Conservation (phyloP, 2,888 invertebrate genomes). For the Brachyptera risi region DNA sequence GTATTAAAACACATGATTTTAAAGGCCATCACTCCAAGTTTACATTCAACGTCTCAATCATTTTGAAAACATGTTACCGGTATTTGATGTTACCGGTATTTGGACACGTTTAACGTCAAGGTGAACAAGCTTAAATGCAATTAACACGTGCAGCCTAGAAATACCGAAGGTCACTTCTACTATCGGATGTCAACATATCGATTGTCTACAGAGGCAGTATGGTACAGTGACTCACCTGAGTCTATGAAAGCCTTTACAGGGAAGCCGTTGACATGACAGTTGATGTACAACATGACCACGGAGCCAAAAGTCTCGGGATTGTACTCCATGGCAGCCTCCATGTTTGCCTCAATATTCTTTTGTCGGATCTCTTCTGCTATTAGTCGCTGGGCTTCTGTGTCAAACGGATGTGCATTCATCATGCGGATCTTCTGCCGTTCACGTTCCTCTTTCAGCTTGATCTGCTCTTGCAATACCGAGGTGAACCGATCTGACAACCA, state of each 20-base stretch:
- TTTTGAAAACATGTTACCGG: no score
- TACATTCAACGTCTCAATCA: no score
- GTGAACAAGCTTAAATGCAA: no score
- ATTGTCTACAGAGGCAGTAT: no score
- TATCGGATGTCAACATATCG: no score
- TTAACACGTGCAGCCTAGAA: no score
- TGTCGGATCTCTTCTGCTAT: constrained; percentile 95
- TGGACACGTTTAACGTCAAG: no score
- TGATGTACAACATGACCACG: constrained; percentile 95
- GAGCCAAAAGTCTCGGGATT: constrained; percentile 98
- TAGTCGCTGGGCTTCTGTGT: constrained; percentile 88
- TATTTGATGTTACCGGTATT: no score
- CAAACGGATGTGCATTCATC: constrained; percentile 92
- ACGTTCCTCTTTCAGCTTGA: constrained; percentile 73
- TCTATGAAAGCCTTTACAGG: constrained; percentile 98
- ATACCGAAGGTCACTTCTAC: no score
- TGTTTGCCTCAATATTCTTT: constrained; percentile 95
- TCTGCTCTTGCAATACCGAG: constrained; percentile 74
- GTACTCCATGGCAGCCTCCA: constrained; percentile 98
- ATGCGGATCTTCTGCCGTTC: constrained; percentile 81
- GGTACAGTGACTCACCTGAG: constrained; percentile 62
- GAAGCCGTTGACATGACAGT: constrained; percentile 94
- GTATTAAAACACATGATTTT: no score
- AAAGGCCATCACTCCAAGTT: no score
- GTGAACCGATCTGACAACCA: constrained; percentile 51